Evolutionary conservation across 2,113 vertebrate species (phyloP), one percentile per base, ranked within the genome.

Genomic region (Callospermophilus lateralis): DNA sequence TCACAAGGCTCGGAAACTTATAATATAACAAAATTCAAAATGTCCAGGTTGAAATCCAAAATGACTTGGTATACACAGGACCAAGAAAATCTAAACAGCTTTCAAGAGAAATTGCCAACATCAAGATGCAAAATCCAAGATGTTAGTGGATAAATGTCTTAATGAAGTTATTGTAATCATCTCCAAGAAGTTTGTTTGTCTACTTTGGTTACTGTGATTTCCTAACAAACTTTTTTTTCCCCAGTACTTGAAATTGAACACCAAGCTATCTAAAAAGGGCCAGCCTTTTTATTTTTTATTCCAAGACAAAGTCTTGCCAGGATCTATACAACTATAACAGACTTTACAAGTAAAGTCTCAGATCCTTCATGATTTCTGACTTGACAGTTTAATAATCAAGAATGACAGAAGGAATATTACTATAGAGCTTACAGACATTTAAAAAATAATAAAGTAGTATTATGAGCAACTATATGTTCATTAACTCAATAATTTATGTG

Each of bases 31-130:
- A 45, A 45, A 45, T 28, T 80, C 51, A 86, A 90, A 84, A 93
- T 65, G 24, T 95, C 87, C 70, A 70, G 5, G 45, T 73, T 86
- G 73, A 90, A 97, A 84, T 81, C 53, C 39, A 93, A 90, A 95
- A 88, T 78, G 68, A 51, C 42, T 76, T 84, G 61, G 45, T 34
- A 78, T 53, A 37, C 24, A 91, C 90, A 96, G 12, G 90, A 95
- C 22, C n/a, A 93, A 86, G 80, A 58, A 77, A 39, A 90, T 83
- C 80, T 87, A 93, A 95, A 83, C 30, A 45, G 37, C 24, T 79
- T 26, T 63, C 79, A 80, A 88, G 39, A 89, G 76, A 94, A 83
- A 94, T 11, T 16, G 37, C 8, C 89, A 87, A 61, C 70, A 88
- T n/a, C 20, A 96, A 42, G 51, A 92, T 86, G 28, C 13, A 37